Evolutionary conservation across 2,888 invertebrate species (phyloP).

Genomic region (Cistogaster globosa): DNA sequence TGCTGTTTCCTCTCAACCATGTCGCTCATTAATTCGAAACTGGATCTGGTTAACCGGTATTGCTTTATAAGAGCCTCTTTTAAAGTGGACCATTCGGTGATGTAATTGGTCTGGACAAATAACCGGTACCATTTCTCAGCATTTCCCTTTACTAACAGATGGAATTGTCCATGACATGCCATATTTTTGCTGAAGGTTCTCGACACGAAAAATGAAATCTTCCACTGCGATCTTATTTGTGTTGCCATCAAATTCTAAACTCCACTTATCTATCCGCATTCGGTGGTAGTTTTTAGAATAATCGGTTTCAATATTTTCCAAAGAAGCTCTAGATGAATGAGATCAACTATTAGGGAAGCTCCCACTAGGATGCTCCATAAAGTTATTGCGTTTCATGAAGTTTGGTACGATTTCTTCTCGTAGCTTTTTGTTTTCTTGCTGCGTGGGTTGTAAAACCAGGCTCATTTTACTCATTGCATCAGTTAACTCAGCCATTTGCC

Average conservation of each 20-base stretch:
- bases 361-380: no score
- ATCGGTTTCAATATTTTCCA: not conserved
- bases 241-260: conserved; percentile 2
- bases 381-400: no score
- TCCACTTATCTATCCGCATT: conserved; percentile 4
- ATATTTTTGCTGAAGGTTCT: conserved; percentile 17
- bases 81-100: conserved; percentile 11
- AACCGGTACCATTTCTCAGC: conserved; percentile 25
- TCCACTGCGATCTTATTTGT: not conserved
- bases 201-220: conserved; percentile 9
- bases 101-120: not conserved
- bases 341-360: not conserved
- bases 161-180: conserved; percentile 27
- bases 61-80: not conserved
- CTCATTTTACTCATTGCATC: not conserved
- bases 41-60: not conserved
- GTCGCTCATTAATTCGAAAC: not conserved
- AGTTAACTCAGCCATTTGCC: not conserved
- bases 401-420: not conserved
- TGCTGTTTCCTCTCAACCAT: conserved; percentile 26
- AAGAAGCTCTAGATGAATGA: not conserved
- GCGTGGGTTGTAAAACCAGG: not conserved
- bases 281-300: not conserved
- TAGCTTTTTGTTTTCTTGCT: not conserved
- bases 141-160: conserved; percentile 5